These are phyloP conservation scores for Hyles lineata DNA, from an alignment of 2,888 invertebrate genomes.

Conservation along the genomic window DNA sequence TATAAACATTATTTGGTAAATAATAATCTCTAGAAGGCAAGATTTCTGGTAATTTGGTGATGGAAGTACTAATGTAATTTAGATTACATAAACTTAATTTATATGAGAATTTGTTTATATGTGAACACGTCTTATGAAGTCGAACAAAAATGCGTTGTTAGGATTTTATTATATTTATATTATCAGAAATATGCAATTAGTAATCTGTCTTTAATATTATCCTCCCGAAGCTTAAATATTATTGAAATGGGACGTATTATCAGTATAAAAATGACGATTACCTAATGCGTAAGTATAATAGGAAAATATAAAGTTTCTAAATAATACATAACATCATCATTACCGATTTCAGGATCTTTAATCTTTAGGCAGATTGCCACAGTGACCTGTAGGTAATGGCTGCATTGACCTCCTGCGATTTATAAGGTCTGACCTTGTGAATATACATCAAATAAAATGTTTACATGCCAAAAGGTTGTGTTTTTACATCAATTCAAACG, in stretches of 20 bases:
- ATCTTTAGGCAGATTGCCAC: too few relatives aligned
- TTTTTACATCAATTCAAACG: too few relatives aligned
- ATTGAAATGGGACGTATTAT: not conserved
- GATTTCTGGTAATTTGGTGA: slow-evolving; percentile 4
- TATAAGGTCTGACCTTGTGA: too few relatives aligned
- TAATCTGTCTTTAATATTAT: not conserved
- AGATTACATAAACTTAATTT: not conserved
- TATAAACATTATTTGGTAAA: slow-evolving; percentile 23
- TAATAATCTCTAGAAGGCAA: slow-evolving; percentile 21
- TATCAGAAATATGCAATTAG: not conserved
- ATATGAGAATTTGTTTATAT: not conserved
- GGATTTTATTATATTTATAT: not conserved
- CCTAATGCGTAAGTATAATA: too few relatives aligned
- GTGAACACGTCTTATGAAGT: not conserved
- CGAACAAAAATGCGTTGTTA: not conserved
- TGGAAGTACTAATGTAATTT: not conserved
- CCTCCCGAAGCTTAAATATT: not conserved
- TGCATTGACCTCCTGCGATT: too few relatives aligned
- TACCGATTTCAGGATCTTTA: too few relatives aligned
- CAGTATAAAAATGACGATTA: not conserved
- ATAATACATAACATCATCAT: too few relatives aligned
- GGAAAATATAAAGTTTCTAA: too few relatives aligned
- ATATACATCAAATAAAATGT: too few relatives aligned
- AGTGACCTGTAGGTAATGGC: too few relatives aligned
- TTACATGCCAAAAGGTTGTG: too few relatives aligned